Evolutionary conservation across 2,113 vertebrate species (phyloP).

Genomic region (Erpornis zantholeuca): DNA sequence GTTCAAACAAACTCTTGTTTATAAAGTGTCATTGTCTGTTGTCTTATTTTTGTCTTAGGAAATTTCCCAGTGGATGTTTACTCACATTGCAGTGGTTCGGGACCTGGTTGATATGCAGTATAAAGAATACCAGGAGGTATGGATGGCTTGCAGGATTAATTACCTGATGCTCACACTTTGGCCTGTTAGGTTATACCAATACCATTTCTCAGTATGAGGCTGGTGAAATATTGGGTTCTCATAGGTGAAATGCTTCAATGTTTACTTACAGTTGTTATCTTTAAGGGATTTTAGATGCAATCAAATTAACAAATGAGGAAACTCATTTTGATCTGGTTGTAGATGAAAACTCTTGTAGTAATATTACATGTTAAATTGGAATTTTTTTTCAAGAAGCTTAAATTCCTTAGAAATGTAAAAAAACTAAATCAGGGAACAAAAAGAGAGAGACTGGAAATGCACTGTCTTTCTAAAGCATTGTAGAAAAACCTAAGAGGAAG

Average conservation of each 20-base stretch:
- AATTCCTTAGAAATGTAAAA: neutral
- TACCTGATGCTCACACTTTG: neutral
- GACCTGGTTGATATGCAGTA: conserved; percentile 97
- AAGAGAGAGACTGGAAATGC: neutral
- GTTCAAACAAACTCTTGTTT: neutral
- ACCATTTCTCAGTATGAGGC: neutral
- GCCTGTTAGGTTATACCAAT: neutral
- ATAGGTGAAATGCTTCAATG: neutral
- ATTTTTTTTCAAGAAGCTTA: neutral
- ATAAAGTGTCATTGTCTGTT: neutral
- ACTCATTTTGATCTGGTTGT: neutral
- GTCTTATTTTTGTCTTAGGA: conserved; percentile 76
- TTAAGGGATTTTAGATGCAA: neutral
- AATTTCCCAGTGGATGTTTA: conserved; percentile 99
- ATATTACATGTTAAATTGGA: neutral
- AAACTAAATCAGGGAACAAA: neutral
- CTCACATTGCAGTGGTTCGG: conserved; percentile 94
- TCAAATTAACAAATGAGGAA: neutral
- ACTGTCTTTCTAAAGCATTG: neutral
- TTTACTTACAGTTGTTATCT: neutral
- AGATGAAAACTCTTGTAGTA: neutral
- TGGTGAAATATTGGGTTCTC: neutral
- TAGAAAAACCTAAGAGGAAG: neutral
- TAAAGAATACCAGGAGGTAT: conserved; percentile 96
- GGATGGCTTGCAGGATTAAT: neutral